These are phyloP conservation scores for Cossypha polioptera DNA, from an alignment of 2,797 vertebrate species.

Conservation along the genomic window DNA sequence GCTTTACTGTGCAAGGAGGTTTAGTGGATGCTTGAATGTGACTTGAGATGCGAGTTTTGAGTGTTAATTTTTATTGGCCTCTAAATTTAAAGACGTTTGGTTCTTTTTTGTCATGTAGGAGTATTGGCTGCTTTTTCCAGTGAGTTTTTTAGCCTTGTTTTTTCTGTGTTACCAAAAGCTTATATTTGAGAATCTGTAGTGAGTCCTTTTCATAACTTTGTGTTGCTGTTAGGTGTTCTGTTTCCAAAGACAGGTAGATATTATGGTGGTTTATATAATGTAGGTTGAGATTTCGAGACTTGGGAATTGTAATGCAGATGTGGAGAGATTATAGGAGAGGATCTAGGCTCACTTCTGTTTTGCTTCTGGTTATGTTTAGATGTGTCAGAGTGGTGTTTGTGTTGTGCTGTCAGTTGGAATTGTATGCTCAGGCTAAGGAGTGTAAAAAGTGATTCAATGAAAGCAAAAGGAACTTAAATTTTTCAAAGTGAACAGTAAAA, in stretches of 20 bases:
- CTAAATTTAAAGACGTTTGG: background rate
- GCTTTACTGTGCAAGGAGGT: background rate
- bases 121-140: background rate
- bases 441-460: background rate
- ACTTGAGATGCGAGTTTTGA: background rate
- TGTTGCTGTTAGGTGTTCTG: background rate
- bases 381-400: background rate
- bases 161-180: background rate
- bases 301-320: background rate
- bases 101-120: background rate
- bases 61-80: background rate
- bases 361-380: background rate
- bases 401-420: background rate
- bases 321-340: background rate
- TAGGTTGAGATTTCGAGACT: background rate
- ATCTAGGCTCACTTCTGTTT: background rate
- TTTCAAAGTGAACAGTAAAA: constrained; percentile 46
- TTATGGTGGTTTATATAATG: background rate
- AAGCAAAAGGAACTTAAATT: constrained; percentile 21
- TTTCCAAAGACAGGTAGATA: background rate
- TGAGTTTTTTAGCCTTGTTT: background rate
- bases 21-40: background rate
- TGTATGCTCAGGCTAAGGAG: constrained; percentile 1
- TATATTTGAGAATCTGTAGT: background rate
- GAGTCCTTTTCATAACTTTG: background rate